phyloP scores from a whole-genome alignment of 2,888 invertebrate genomes.

The Drosophila rellima region DNA sequence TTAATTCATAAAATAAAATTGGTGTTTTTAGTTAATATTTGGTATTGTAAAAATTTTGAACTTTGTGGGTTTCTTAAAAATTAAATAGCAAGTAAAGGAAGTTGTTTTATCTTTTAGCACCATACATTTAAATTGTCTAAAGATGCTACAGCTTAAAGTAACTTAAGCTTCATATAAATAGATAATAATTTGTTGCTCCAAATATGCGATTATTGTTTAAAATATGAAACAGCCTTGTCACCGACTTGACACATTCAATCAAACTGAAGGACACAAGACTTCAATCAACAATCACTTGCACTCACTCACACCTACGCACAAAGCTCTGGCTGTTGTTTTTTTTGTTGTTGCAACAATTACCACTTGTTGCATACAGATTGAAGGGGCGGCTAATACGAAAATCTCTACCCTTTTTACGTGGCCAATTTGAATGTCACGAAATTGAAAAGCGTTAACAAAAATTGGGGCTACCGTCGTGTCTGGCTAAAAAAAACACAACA shows the following conservation, averaged over 20 bases:
- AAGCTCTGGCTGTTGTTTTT: neutral
- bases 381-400: constrained; percentile 48
- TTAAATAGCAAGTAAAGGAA: too few species aligned
- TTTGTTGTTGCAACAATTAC: constrained; percentile 30
- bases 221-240: constrained; percentile 43
- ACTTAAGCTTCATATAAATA: neutral
- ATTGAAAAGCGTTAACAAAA: constrained; percentile 62
- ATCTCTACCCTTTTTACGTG: constrained; percentile 64
- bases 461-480: constrained; percentile 54
- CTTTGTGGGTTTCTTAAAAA: too few species aligned
- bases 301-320: constrained; percentile 23
- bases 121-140: neutral
- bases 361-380: constrained; percentile 43
- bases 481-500: constrained; percentile 11
- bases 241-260: constrained; percentile 34
- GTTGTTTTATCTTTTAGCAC: neutral
- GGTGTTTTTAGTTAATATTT: too few species aligned
- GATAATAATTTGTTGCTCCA: neutral
- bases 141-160: neutral
- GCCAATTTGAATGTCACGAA: constrained; percentile 78
- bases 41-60: too few species aligned
- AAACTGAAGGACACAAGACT: constrained; percentile 55
- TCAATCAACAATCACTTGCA: constrained; percentile 31
- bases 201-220: constrained; percentile 4
- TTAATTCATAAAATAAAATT: too few species aligned